phyloP scores from a whole-genome alignment of 2,797 vertebrate species.

The Acanthis flammea region DNA sequence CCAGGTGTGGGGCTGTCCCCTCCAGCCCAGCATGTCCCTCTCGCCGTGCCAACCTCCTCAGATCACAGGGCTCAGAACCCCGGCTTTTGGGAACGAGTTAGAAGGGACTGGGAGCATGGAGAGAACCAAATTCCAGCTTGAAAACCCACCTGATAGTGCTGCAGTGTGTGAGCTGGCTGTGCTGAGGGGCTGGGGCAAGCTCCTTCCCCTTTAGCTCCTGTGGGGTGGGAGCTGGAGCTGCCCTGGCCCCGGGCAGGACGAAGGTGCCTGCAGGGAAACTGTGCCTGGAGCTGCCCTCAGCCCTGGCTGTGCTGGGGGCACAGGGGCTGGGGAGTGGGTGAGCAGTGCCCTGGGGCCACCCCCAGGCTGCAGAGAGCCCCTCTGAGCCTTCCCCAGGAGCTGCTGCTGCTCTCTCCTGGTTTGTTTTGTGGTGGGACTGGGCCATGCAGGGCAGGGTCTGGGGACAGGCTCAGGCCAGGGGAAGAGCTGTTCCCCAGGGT shows the following conservation, averaged over 20 bases:
- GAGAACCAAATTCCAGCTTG: background rate
- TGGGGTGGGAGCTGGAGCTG: background rate
- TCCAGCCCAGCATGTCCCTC: background rate
- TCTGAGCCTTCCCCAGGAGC: background rate
- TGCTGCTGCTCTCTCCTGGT: background rate
- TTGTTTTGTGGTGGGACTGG: background rate
- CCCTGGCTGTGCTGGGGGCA: background rate
- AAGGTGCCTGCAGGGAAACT: background rate
- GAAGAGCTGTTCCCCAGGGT: fast-evolving
- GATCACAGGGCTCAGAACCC: fast-evolving
- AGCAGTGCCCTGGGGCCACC: fast-evolving
- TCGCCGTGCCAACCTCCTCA: fast-evolving
- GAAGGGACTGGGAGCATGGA: background rate
- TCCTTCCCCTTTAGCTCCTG: background rate
- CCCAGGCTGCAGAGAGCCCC: fast-evolving
- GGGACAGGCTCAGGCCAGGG: background rate
- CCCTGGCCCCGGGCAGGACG: background rate
- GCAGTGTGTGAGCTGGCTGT: background rate
- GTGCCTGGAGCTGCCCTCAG: fast-evolving
- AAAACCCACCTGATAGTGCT: background rate
- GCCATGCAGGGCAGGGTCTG: fast-evolving
- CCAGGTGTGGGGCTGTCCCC: background rate
- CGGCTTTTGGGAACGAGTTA: background rate
- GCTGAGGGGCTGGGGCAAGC: background rate
- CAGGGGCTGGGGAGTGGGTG: fast-evolving